phyloP scores from a whole-genome alignment of 2,888 invertebrate genomes.

The Eupithecia inturbata region DNA sequence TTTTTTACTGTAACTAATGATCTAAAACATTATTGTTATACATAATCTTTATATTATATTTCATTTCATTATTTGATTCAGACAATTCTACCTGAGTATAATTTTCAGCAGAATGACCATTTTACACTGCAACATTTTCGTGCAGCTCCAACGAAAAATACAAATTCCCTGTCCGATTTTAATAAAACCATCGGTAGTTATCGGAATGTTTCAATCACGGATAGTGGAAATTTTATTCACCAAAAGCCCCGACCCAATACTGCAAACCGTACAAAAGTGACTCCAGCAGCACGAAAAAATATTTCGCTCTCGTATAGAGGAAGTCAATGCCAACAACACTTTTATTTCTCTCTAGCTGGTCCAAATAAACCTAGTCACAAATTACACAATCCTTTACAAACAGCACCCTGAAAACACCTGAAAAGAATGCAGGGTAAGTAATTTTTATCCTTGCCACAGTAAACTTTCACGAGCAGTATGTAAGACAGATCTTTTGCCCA shows the following conservation, averaged over 20 bases:
- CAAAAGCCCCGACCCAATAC: conserved; percentile 19
- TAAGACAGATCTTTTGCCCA: neutral
- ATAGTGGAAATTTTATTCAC: conserved; percentile 21
- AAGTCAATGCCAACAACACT: conserved; percentile 19
- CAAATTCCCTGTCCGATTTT: neutral
- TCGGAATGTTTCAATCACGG: conserved; percentile 33
- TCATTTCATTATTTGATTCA: neutral
- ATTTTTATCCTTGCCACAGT: conserved; percentile 35
- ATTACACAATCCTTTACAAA: conserved; percentile 48
- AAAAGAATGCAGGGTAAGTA: conserved; percentile 39
- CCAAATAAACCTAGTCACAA: conserved; percentile 40
- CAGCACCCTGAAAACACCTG: conserved; percentile 44
- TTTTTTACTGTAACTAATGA: neutral
- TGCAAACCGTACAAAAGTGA: conserved; percentile 22
- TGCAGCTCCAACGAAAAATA: neutral
- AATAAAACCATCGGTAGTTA: conserved; percentile 12
- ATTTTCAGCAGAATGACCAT: neutral
- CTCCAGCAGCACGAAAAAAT: conserved; percentile 19
- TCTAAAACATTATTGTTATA: neutral
- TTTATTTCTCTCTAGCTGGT: conserved; percentile 24
- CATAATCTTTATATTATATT: neutral
- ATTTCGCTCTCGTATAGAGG: conserved; percentile 14
- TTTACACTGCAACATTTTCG: neutral
- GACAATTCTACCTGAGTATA: neutral
- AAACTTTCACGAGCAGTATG: neutral